Conservation (phyloP, 2,113 vertebrate species). For the Entosphenus tridentatus region DNA sequence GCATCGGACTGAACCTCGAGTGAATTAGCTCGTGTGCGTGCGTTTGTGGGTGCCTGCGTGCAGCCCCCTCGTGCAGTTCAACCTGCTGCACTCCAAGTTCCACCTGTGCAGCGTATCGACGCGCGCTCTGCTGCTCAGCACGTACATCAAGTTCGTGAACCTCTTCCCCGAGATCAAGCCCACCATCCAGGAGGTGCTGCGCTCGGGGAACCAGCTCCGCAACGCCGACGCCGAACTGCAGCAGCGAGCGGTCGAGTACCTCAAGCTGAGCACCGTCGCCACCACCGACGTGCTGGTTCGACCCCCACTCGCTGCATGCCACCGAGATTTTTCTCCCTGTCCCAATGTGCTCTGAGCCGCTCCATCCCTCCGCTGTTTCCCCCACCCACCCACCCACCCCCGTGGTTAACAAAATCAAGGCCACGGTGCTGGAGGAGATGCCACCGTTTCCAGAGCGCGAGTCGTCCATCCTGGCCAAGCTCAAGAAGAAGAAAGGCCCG, state of each 20-base stretch:
- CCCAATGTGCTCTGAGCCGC: neutral
- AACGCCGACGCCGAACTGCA: constrained; percentile 70
- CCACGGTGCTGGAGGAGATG: constrained; percentile 75
- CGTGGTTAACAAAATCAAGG: constrained; percentile 19
- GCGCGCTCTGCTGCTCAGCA: constrained; percentile 51
- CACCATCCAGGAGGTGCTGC: constrained; percentile 69
- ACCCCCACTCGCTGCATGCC: neutral
- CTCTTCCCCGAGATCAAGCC: constrained; percentile 75
- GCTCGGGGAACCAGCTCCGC: constrained; percentile 65
- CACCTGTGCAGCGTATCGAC: constrained; percentile 67
- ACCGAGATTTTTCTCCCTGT: too few species aligned
- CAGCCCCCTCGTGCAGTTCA: constrained; percentile 69
- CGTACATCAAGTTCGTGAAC: constrained; percentile 86
- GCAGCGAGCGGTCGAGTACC: constrained; percentile 68
- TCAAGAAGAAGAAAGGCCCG: constrained; percentile 73
- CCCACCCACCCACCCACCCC: neutral
- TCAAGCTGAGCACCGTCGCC: constrained; percentile 66
- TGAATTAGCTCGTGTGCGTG: too few species aligned
- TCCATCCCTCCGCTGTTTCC: neutral
- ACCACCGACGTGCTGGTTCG: constrained; percentile 68
- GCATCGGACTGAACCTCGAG: too few species aligned
- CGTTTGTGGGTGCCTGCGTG: too few species aligned
- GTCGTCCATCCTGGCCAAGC: constrained; percentile 62
- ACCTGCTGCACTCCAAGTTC: constrained; percentile 71
- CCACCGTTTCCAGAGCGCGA: constrained; percentile 70